Conservation (phyloP, 2,888 invertebrate genomes). For the Latrodectus elegans region DNA sequence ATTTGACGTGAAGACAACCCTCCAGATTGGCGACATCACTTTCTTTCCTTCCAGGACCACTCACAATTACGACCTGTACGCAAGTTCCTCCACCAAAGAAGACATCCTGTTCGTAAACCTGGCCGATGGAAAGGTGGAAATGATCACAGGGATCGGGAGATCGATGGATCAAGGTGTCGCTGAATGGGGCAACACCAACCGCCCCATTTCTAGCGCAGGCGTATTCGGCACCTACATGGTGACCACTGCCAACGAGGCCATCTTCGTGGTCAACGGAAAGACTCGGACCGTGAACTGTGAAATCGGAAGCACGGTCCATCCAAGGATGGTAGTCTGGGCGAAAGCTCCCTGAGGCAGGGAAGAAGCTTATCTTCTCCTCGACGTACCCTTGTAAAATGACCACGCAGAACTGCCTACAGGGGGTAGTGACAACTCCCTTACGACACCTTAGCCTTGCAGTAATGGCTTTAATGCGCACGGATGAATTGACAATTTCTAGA, state of each 20-base stretch:
- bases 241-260: constrained; percentile 82
- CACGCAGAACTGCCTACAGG: constrained; percentile 24
- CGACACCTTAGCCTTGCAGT: constrained; percentile 64
- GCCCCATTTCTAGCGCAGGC: constrained; percentile 77
- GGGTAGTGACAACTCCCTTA: neutral
- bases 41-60: constrained; percentile 84
- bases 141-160: constrained; percentile 82
- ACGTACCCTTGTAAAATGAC: constrained; percentile 30
- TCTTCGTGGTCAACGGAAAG: constrained; percentile 83
- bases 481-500: constrained; percentile 31
- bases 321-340: constrained; percentile 82
- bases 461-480: constrained; percentile 59
- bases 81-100: constrained; percentile 83
- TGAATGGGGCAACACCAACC: constrained; percentile 80
- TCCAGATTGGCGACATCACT: constrained; percentile 83
- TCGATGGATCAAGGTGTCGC: constrained; percentile 65
- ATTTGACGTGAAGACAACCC: constrained; percentile 84
- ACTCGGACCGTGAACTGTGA: constrained; percentile 84
- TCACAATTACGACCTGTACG: constrained; percentile 84
- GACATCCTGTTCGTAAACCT: constrained; percentile 83
- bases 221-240: constrained; percentile 84
- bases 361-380: constrained; percentile 1
- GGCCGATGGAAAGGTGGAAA: constrained; percentile 84
- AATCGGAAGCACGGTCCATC: constrained; percentile 82
- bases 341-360: constrained; percentile 72